Evolutionary conservation across 2,113 vertebrate genomes (phyloP).

Genomic region (Trachemys scripta): DNA sequence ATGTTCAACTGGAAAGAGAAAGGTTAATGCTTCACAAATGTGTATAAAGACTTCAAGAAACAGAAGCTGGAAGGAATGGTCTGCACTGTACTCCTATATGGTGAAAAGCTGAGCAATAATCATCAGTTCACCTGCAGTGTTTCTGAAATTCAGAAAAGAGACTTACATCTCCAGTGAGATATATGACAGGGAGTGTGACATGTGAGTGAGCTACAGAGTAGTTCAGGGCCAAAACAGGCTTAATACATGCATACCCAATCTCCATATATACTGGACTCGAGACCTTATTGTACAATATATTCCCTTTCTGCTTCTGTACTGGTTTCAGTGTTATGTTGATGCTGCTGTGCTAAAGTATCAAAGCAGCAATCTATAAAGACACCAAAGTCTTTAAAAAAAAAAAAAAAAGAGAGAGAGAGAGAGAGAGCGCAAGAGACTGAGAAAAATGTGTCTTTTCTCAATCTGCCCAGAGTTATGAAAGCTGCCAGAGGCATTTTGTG

Average conservation of each 20-base stretch:
- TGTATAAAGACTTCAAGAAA: not conserved
- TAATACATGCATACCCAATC: rapidly evolving
- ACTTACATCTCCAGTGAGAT: not conserved
- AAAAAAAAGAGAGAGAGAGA: not conserved
- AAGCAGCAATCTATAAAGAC: not conserved
- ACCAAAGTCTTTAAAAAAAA: rapidly evolving
- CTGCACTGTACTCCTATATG: not conserved
- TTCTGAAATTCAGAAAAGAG: not conserved
- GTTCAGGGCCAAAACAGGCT: not conserved
- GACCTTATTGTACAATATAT: not conserved
- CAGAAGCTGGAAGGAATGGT: not conserved
- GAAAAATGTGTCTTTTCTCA: not conserved
- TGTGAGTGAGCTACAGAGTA: not conserved
- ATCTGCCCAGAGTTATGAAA: not conserved
- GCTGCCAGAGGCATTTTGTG: not conserved
- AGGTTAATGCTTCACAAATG: not conserved
- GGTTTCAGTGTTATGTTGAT: rapidly evolving
- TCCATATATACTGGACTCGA: not conserved
- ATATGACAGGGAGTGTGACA: not conserved
- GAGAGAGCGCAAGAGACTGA: rapidly evolving
- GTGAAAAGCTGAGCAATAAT: not conserved
- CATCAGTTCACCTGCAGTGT: not conserved
- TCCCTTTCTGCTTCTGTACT: not conserved
- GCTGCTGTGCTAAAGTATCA: not conserved
- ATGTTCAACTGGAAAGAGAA: not conserved